Percentiles rank a stretch among this genome's conserved stretches.
Evolutionary conservation across 2,113 vertebrate species (phyloP).

Genomic region (Pomatorhinus ruficollis): DNA sequence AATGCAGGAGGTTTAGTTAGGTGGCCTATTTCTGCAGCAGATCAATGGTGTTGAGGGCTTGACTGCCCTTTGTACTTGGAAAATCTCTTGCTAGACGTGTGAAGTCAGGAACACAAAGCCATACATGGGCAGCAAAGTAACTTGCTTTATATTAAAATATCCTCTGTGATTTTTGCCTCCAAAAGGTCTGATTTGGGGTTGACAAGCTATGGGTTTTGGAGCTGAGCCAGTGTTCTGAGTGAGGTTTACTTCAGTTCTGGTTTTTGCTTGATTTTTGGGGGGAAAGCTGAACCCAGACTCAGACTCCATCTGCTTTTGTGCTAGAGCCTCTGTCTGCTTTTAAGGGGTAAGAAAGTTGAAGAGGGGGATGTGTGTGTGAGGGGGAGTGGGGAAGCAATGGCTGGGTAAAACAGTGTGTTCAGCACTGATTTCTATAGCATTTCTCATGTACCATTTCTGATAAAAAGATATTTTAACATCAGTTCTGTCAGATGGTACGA

Average conservation of each 20-base stretch:
- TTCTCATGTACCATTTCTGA: background rate
- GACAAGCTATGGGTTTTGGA: background rate
- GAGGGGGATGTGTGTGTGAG: rapidly evolving
- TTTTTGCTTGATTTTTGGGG: background rate
- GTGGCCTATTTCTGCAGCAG: slow-evolving; percentile 46
- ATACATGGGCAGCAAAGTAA: background rate
- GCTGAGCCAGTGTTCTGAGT: background rate
- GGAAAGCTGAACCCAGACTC: background rate
- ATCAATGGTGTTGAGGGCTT: background rate
- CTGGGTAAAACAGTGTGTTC: rapidly evolving
- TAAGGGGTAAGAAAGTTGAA: background rate
- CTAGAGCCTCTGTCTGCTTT: background rate
- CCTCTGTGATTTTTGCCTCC: background rate
- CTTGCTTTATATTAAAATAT: background rate
- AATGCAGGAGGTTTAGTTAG: slow-evolving; percentile 22
- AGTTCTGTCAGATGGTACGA: background rate
- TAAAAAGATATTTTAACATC: background rate
- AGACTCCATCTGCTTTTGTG: background rate
- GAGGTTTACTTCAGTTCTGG: background rate
- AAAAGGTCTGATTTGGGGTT: background rate
- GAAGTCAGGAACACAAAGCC: background rate
- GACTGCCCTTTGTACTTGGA: slow-evolving; percentile 25
- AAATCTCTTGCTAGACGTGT: background rate
- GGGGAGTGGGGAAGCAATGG: background rate
- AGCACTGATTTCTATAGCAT: background rate